phyloP scores from a whole-genome alignment of 2,888 invertebrate genomes.

The Zonitis immaculata region DNA sequence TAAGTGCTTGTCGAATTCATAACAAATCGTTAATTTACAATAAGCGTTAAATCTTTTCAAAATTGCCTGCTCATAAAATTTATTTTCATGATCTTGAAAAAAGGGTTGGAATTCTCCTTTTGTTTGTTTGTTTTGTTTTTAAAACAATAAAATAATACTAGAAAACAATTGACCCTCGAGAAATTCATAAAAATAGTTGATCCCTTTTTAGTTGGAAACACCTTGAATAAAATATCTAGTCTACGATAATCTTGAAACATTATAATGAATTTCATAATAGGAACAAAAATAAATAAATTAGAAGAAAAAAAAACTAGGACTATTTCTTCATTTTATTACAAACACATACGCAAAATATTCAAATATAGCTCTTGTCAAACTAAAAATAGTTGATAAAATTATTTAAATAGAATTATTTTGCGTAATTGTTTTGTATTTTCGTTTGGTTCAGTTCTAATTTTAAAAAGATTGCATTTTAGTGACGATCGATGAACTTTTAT shows the following conservation, averaged over 20 bases:
- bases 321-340: not conserved
- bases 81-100: not conserved
- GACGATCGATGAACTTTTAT: not conserved
- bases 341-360: too few relatives aligned
- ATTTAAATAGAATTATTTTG: not conserved
- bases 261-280: too few relatives aligned
- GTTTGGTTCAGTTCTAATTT: not conserved
- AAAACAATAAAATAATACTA: too few relatives aligned
- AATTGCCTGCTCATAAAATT: not conserved
- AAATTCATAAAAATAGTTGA: too few relatives aligned
- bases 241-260: too few relatives aligned
- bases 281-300: too few relatives aligned
- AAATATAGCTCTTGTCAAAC: not conserved
- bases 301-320: not conserved
- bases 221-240: too few relatives aligned
- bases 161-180: too few relatives aligned
- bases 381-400: not conserved
- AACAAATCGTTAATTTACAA: constrained; percentile 17
- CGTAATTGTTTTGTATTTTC: not conserved
- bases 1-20: constrained; percentile 15
- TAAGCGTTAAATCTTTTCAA: not conserved
- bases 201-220: too few relatives aligned
- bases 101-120: not conserved
- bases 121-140: too few relatives aligned
- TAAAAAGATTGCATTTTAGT: not conserved